These are phyloP conservation scores for Phallusia fumigata DNA, from an alignment of 23 tunicate genomes.

Conservation along the genomic window DNA sequence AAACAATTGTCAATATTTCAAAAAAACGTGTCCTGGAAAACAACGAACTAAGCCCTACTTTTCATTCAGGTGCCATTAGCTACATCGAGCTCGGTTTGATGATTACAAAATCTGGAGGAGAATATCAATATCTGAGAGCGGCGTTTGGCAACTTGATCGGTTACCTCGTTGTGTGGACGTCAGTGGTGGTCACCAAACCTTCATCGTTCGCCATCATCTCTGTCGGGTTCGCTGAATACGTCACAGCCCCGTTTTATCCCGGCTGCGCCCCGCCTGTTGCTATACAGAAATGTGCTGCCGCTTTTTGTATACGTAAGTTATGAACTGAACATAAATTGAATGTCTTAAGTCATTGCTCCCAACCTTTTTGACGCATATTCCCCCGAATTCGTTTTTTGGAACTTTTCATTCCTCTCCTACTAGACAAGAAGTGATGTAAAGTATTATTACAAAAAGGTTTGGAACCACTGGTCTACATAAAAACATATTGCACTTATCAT, in stretches of 20 bases:
- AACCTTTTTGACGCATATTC: too few relatives aligned
- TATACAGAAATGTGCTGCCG: conserved; percentile 56
- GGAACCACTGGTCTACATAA: too few relatives aligned
- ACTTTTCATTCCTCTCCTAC: too few relatives aligned
- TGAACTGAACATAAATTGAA: too few relatives aligned
- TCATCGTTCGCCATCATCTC: conserved; percentile 70
- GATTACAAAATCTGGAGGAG: conserved; percentile 73
- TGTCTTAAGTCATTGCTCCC: too few relatives aligned
- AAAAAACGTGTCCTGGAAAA: too few relatives aligned
- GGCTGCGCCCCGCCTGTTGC: conserved; percentile 51
- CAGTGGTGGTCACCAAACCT: conserved; percentile 50
- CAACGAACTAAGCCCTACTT: too few relatives aligned
- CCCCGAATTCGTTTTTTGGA: too few relatives aligned
- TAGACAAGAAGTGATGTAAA: too few relatives aligned
- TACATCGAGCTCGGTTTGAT: conserved; percentile 85
- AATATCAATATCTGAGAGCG: conserved; percentile 57
- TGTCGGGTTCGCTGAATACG: conserved; percentile 80
- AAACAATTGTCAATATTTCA: too few relatives aligned
- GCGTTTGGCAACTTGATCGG: conserved; percentile 58
- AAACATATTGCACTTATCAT: too few relatives aligned
- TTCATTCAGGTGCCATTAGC: conserved; percentile 35
- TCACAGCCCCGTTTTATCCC: conserved; percentile 80
- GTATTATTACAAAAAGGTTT: too few relatives aligned
- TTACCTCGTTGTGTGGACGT: conserved; percentile 55
- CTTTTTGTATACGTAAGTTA: conserved; percentile 52